These are phyloP conservation scores for Nephila pilipes DNA, from an alignment of 1,140 invertebrate species.

Conservation along the genomic window DNA sequence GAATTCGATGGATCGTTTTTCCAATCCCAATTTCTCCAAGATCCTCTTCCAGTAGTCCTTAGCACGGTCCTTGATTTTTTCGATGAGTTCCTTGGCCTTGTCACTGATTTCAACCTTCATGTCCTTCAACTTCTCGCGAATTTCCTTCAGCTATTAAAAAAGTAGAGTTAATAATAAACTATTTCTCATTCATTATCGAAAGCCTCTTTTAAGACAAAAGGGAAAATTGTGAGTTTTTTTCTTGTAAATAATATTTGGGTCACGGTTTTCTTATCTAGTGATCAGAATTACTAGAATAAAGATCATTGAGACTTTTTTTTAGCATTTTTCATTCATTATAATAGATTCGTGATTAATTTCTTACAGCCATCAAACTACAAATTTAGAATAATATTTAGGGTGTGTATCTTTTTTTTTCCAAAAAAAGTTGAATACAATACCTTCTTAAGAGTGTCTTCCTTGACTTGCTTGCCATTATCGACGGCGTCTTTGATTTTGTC, in stretches of 20 bases:
- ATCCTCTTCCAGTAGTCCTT: slow-evolving; percentile 66
- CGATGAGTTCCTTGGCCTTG: slow-evolving; percentile 13
- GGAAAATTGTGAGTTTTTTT: too few species aligned
- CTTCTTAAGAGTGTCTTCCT: slow-evolving; percentile 49
- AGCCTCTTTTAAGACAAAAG: too few species aligned
- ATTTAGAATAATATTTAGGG: too few species aligned
- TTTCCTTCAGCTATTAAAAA: not conserved
- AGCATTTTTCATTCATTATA: too few species aligned
- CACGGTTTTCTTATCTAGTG: too few species aligned
- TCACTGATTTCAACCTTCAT: slow-evolving; percentile 58
- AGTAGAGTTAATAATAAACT: too few species aligned
- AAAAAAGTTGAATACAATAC: not conserved
- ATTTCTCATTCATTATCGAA: too few species aligned
- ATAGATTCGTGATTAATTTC: too few species aligned
- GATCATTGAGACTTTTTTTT: too few species aligned
- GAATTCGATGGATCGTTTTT: not conserved
- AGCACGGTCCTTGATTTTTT: slow-evolving; percentile 36
- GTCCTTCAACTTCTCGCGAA: slow-evolving; percentile 28
- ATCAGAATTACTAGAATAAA: too few species aligned
- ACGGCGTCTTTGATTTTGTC: slow-evolving; percentile 67
- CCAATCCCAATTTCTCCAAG: slow-evolving; percentile 18
- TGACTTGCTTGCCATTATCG: slow-evolving; percentile 54
- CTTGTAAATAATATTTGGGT: too few species aligned
- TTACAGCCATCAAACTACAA: too few species aligned
- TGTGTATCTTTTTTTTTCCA: not conserved